Evolutionary conservation across 2,888 invertebrate genomes (phyloP), one percentile per base, ranked within the genome.

Genomic region (Dorcus parallelipipedus): DNA sequence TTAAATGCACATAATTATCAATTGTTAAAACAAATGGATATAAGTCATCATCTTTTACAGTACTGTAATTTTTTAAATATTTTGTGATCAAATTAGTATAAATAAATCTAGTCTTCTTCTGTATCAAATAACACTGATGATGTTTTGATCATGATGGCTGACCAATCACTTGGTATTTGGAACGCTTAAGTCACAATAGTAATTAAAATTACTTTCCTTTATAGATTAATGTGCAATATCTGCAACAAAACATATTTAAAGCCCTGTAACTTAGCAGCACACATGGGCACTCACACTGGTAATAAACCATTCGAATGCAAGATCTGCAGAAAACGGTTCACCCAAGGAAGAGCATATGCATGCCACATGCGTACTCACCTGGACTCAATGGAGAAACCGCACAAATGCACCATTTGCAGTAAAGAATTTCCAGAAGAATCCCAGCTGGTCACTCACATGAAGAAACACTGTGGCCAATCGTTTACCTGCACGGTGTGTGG

Each of bases 171-270:
- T 14, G 14, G 14, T 14, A 14, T 14, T 14, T 26, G 26, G 26
- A 26, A 4, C 1, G 3, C 26, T 26, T 26, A 26, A 26, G 5
- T 26, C 26, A 26, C 5, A 26, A 26, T 26, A 5, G 5, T 26
- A 4, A 26, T 26, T 26, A 26, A 26, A 26, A 26, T 26, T 26
- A 26, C 0, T 26, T 33, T 33, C 7, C 6, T 7, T 33, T 33
- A 5, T 17, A 41, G 56, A 48, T 55, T 69, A 14, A 54, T 64
- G 7, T 73, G 73, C 56, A 68, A 62, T 38, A 57, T 70, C 38
- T 73, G 73, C 51, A 66, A 67, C 49, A 71, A 70, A 59, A 63
- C 63, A 3, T 73, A 71, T 59, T 64, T 69, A 47, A 71, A 72
- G 56, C 67, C 68, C n/a, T 65, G 67, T 42, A 71, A 71, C 51